These are phyloP conservation scores for Abscondita cerata DNA, from an alignment of 2,888 invertebrate genomes.

Conservation along the genomic window DNA sequence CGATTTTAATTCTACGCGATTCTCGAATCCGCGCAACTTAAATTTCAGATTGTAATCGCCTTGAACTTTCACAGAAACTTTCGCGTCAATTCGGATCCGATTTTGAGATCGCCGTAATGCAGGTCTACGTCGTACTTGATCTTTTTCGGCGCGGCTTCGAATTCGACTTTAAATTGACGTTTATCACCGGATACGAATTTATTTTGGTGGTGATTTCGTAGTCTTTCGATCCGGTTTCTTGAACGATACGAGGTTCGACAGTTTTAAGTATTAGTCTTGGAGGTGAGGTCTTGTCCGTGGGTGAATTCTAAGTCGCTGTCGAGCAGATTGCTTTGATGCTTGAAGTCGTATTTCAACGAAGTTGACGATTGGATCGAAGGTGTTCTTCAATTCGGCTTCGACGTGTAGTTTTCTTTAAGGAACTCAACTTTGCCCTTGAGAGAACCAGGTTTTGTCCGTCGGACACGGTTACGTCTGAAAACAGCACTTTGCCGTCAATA, in stretches of 20 bases:
- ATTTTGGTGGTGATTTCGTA: constrained; percentile 64
- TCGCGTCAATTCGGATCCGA: constrained; percentile 61
- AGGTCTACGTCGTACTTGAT: constrained; percentile 65
- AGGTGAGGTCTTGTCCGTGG: constrained; percentile 69
- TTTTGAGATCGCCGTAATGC: constrained; percentile 65
- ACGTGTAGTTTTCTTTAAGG: constrained; percentile 53
- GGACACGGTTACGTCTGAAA: constrained; percentile 62
- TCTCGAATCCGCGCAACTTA: constrained; percentile 61
- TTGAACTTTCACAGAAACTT: constrained; percentile 54
- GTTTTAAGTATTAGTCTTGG: constrained; percentile 61
- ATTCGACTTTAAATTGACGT: constrained; percentile 63
- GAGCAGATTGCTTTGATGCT: constrained; percentile 31
- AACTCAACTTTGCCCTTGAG: constrained; percentile 53
- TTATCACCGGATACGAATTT: constrained; percentile 64
- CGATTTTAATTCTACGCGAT: constrained; percentile 62
- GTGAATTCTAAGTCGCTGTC: constrained; percentile 57
- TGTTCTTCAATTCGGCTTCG: constrained; percentile 64
- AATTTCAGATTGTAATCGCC: constrained; percentile 67
- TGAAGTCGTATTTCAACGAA: constrained; percentile 63
- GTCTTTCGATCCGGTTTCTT: constrained; percentile 55
- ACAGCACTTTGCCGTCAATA: constrained; percentile 55
- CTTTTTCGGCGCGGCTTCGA: constrained; percentile 65
- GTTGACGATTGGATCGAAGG: constrained; percentile 66
- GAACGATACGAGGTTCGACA: constrained; percentile 48
- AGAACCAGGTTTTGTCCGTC: constrained; percentile 60